Evolutionary conservation across 2,113 vertebrate species (phyloP), one percentile per base, ranked within the genome.

Genomic region (Myocastor coypus): DNA sequence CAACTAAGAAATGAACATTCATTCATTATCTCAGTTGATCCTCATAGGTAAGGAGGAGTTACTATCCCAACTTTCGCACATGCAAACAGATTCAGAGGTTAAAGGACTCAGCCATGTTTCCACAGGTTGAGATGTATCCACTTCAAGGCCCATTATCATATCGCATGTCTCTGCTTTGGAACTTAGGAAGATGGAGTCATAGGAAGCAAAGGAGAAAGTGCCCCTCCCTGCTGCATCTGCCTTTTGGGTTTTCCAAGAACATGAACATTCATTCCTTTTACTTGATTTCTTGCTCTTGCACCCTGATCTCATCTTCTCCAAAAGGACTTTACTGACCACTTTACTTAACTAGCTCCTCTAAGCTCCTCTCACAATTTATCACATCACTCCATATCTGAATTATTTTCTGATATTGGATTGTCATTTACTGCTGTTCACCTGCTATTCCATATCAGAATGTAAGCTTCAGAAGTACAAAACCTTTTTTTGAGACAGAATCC

Each of bases 161-260:
- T 20, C 75, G 42, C 14, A 20, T 8, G 52, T 30, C 85, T 78
- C 61, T 80, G 37, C 37, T 37, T 42, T 64, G 14, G 75, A 69
- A 22, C 55, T 50, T 16, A 50, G 42, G 73, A 46, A 78, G 42
- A 50, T 2, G 11, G 80, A 14, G 10, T 82, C 61, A 42, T 0
- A n/a, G 55, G 17, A 34, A 68, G 32, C 10, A 86, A 59, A 61
- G 7, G 61, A 83, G 19, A 63, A 0, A 50, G 17, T 10, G 30
- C 5, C 80, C 22, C 57, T 75, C 2, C 1, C 7, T 30, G 30
- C 30, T 85, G 71, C 5, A 57, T 42, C 68, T 85, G 11, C 63
- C 61, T 64, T n/a, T n/a, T 69, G 9, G 85, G 52, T 86, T 87
- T 96, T 82, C 42, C 37, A 87, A 69, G 37, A 64, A 81, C 32